phyloP scores from a whole-genome alignment of 2,113 vertebrate genomes.

The Serilophus lunatus region DNA sequence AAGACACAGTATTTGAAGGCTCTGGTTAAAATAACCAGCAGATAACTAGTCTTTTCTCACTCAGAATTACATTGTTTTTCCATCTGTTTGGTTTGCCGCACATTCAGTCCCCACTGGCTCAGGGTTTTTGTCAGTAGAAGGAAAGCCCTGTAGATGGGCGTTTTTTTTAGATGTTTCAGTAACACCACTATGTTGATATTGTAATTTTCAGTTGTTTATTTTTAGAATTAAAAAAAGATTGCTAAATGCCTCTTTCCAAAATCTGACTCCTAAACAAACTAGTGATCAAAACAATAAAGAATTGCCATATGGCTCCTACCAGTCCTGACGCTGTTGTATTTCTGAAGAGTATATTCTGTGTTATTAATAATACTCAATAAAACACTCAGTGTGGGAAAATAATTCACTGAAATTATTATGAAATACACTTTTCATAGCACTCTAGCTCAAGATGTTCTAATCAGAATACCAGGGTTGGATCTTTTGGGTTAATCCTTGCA shows the following conservation, averaged over 20 bases:
- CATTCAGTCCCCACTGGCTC: accelerated
- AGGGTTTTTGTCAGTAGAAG: not conserved
- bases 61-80: not conserved
- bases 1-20: not conserved
- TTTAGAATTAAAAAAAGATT: slow-evolving; percentile 5
- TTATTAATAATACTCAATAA: slow-evolving; percentile 14
- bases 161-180: not conserved
- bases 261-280: slow-evolving; percentile 7
- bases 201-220: not conserved
- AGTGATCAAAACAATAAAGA: slow-evolving; percentile 53
- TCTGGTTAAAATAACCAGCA: not conserved
- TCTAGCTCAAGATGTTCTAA: not conserved
- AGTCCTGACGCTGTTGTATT: not conserved
- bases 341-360: slow-evolving; percentile 1
- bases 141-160: not conserved
- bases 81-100: not conserved
- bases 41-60: not conserved
- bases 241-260: slow-evolving; percentile 1
- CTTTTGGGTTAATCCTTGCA: not conserved
- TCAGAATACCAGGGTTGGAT: not conserved
- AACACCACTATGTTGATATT: not conserved
- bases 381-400: not conserved
- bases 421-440: not conserved
- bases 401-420: slow-evolving; percentile 12
- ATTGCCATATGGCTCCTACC: slow-evolving; percentile 45